Evolutionary conservation across 2,797 vertebrate species (phyloP), one percentile per base, ranked within the genome.

Genomic region (Helarctos malayanus): DNA sequence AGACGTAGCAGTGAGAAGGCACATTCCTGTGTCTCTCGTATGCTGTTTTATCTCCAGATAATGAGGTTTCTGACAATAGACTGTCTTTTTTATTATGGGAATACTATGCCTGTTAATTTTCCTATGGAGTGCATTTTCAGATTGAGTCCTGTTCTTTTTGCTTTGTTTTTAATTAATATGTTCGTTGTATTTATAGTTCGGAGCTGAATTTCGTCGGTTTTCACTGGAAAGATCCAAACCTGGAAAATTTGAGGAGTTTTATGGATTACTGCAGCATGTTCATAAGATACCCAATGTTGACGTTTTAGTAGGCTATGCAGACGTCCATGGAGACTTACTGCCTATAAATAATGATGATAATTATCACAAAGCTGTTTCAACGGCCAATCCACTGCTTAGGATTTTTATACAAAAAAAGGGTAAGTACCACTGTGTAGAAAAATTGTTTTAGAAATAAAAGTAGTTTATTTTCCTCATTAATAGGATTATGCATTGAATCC

Each of bases 311-410:
- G 99, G 99, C 29, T 99, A 99, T 32, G 99, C 99, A 0, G 99
- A 99, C 79, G 97, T 99, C 97, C 99, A 99, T 0, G 99, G 99
- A 1, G 99, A 99, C 98, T 99, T 99, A 78, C 98, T 99, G 93
- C 99, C 99, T 49, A 99, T 99, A 98, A 99, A 99, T 98, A 99
- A 99, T 0, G 99, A 99, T 6, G 99, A 99, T 98, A 99, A 99
- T 98, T 99, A 99, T 80, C 99, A 99, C 98, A 99, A 99, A 98
- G 99, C 99, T n/a, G 99, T 99, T 95, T 99, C 99, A 59, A 99
- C 99, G 0, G 99, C 99, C 95, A 99, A 98, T 87, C 99, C 99
- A 12, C 98, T 99, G 25, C 99, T 99, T 76, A 98, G 99, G 97
- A 99, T 99, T 97, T 99, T 99, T 97, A 99, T 99, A 97, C 99